phyloP scores from a whole-genome alignment of 2,888 invertebrate genomes.

The Chrysolina oricalcia region DNA sequence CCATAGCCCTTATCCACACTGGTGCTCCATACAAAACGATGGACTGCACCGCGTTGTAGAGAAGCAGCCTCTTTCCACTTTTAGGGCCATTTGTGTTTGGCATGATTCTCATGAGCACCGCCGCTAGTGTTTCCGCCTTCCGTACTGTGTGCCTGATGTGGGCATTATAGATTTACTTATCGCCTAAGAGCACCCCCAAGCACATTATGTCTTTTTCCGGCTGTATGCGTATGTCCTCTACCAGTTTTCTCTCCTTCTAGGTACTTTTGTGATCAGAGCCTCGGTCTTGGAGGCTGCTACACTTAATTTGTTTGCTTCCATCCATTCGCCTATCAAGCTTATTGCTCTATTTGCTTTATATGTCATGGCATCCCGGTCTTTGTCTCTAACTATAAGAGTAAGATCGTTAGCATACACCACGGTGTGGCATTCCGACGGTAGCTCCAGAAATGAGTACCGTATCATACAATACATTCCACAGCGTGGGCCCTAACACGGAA shows the following conservation, averaged over 20 bases:
- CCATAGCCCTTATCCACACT: constrained; percentile 39
- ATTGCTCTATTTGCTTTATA: background rate
- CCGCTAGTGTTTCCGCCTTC: background rate
- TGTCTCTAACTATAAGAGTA: background rate
- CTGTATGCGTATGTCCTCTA: background rate
- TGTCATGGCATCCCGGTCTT: background rate
- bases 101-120: background rate
- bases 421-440: background rate
- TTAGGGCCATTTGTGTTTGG: background rate
- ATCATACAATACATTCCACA: background rate
- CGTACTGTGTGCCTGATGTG: background rate
- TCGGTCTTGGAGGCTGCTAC: background rate
- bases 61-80: background rate
- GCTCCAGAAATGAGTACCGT: background rate
- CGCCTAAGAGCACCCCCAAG: no score
- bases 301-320: background rate
- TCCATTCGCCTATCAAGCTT: background rate
- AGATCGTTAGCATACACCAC: background rate
- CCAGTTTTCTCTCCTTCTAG: background rate
- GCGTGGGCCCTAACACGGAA: background rate
- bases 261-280: background rate
- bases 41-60: constrained; percentile 25
- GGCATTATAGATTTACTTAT: background rate
- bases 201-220: no score
- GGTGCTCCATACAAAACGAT: constrained; percentile 35